phyloP scores from a whole-genome alignment of 2,888 invertebrate species.

The Lithosia quadra region DNA sequence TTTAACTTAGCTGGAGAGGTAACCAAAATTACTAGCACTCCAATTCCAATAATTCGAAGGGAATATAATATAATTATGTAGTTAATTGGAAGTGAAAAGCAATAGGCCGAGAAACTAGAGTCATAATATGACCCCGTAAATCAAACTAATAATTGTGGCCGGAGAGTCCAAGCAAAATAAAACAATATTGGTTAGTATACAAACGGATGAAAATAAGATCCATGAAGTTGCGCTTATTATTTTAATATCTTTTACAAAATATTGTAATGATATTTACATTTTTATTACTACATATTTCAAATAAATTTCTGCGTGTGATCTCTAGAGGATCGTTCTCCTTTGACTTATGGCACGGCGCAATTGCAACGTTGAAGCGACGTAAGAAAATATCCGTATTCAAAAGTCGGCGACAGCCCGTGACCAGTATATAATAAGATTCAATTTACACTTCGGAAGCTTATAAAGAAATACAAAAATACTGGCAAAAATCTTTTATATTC shows the following conservation, averaged over 20 bases:
- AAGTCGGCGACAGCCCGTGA: conserved; percentile 74
- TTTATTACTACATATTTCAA: conserved; percentile 8
- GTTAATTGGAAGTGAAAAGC: no score
- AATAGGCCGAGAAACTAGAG: no score
- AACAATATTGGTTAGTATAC: no score
- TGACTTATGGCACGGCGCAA: conserved; percentile 45
- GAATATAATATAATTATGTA: no score
- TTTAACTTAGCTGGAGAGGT: no score
- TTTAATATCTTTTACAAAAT: background rate
- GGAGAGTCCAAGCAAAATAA: no score
- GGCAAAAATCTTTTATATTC: background rate
- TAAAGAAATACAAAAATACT: conserved; percentile 41
- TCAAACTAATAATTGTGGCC: no score
- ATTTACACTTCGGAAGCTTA: conserved; percentile 56
- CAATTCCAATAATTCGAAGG: no score
- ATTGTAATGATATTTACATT: background rate
- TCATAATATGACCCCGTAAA: no score
- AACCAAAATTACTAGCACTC: no score
- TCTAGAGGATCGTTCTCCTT: conserved; percentile 19
- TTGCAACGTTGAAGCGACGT: conserved; percentile 44
- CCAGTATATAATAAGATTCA: conserved; percentile 66
- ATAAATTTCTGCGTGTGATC: background rate
- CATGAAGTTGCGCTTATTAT: background rate
- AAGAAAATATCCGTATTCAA: conserved; percentile 82
- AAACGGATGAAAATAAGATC: background rate